Evolutionary conservation across 2,113 vertebrate species (phyloP), one percentile per base, ranked within the genome.

Genomic region (Elephas maximus): DNA sequence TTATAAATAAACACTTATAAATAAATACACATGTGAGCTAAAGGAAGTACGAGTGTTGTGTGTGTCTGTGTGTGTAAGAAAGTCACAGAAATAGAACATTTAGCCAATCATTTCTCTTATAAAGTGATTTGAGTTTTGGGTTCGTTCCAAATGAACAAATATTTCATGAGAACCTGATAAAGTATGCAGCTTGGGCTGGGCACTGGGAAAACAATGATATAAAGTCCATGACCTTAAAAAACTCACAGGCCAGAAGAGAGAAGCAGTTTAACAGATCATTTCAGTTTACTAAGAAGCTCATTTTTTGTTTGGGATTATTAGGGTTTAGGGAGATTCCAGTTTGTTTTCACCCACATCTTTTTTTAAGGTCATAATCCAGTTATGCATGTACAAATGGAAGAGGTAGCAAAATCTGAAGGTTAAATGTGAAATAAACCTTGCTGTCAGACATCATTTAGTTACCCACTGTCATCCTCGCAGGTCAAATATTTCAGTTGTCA

Each of bases 351-450:
- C 0, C 41, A n/a, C 18, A 33, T 0, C 15, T 91, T 73, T 82
- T 57, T 20, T 24, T 33, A 33, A 62, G 37, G 30, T 91, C 17
- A 41, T 15, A 33, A 18, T 76, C 21, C 8, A 79, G 8, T 80
- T 62, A 44, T 53, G 1, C 2, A 12, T 79, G 1, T 37, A n/a
- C 9, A 71, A 73, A 60, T 37, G 33, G 4, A 93, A 89, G n/a
- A 79, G 2, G n/a, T 44, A 57, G 48, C 15, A 44, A 91, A 90
- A 62, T 63, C 41, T 45, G n/a, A 83, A 57, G 63, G 28, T 10
- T 62, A 82, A 90, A 26, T 87, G 24, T 91, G 48, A 96, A 82
- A 74, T 73, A 45, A 85, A 69, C 7, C 79, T 87, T 60, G 33
- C 63, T 30, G 6, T 89, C 48, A 26, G 33, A 9, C 30, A 63